phyloP scores from a whole-genome alignment of 2,113 vertebrate species.

The Albula glossodonta region DNA sequence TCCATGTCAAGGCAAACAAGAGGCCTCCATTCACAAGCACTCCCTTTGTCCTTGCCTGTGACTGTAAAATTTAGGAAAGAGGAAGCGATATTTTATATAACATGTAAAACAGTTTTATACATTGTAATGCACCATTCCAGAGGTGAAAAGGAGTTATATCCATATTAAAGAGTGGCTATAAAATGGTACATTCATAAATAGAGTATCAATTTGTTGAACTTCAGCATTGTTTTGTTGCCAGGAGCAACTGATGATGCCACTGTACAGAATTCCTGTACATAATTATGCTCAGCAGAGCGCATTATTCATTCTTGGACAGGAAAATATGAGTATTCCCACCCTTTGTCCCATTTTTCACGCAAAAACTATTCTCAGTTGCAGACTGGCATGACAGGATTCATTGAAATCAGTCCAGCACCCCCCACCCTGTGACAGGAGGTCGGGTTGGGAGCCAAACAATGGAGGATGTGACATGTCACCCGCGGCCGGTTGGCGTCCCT shows the following conservation, averaged over 20 bases:
- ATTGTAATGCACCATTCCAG: background rate
- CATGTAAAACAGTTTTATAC: background rate
- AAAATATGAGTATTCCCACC: background rate
- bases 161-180: background rate
- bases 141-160: background rate
- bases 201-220: background rate
- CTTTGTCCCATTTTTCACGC: background rate
- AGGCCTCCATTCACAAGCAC: background rate
- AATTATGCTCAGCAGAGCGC: background rate
- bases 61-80: background rate
- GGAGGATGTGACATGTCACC: background rate
- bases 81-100: background rate
- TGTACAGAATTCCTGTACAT: background rate
- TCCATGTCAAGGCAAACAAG: background rate
- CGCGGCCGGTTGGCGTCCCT: background rate
- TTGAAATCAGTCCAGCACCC: background rate
- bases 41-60: background rate
- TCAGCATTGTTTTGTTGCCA: background rate
- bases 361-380: background rate
- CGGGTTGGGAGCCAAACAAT: slow-evolving; percentile 17
- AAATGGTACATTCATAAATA: background rate
- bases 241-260: background rate
- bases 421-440: background rate
- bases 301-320: background rate
- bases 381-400: background rate